Evolutionary conservation across 2,888 invertebrate genomes (phyloP).

Genomic region (Callyntrura guangdongensis): DNA sequence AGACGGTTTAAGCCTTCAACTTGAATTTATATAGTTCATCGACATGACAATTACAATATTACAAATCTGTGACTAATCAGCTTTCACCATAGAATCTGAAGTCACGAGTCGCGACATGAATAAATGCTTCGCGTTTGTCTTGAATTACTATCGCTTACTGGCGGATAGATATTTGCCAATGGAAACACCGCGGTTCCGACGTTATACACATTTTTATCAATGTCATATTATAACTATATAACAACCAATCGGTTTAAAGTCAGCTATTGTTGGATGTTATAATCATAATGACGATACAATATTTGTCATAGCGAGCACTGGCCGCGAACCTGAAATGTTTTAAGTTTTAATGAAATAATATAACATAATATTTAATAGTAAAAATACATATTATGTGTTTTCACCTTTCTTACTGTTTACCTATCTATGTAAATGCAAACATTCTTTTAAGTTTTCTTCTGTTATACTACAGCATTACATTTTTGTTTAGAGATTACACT

Average conservation of each 20-base stretch:
- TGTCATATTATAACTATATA: no score
- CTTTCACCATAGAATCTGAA: not conserved
- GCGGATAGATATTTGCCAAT: not conserved
- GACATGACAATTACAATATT: no score
- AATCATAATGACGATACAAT: no score
- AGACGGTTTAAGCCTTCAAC: not conserved
- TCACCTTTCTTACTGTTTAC: constrained; percentile 37
- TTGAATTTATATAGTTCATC: no score
- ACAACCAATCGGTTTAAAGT: no score
- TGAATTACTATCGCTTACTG: no score
- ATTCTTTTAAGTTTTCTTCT: constrained; percentile 74
- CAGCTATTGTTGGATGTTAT: no score
- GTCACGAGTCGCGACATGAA: not conserved
- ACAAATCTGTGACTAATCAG: no score
- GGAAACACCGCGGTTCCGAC: no score
- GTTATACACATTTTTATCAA: no score
- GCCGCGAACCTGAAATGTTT: not conserved
- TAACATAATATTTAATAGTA: constrained; percentile 21
- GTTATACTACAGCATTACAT: constrained; percentile 5
- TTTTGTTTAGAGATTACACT: constrained; percentile 45
- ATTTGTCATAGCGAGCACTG: not conserved
- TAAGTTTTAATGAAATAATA: constrained; percentile 21
- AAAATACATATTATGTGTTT: not conserved
- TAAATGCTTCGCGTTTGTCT: no score
- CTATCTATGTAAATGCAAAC: constrained; percentile 78